Base-by-base conservation (phyloP, 1,140 invertebrate species). In the Eciton burchellii region DNA sequence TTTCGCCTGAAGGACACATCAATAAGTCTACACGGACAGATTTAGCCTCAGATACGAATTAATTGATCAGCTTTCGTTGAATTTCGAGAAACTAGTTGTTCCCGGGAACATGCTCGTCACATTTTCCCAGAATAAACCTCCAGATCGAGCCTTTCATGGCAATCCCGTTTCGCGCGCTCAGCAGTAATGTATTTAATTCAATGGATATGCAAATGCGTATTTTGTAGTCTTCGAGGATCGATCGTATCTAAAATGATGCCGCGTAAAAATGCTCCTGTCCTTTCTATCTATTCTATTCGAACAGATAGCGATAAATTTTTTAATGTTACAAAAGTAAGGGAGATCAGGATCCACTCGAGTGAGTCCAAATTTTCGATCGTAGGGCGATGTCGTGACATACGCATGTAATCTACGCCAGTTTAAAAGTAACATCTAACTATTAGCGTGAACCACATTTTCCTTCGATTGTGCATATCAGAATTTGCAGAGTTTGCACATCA, bases 61-160 rank as follows among this genome's bases (percentile, higher is more conserved):
- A 57, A 72, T 29, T 29, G 16, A 60, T 11, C 47, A 12, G 11
- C 19, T 43, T 60, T 60, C 6, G 43, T n/a, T 47, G 26, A 0
- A 60, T 60, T n/a, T 45, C 14, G 21, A 49, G 12, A 24, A 74
- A 60, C 57, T 26, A 21, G 43, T 2, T 0, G 2, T 43, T 19
- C 9, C 21, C 14, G 3, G 19, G 4, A 59, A 26, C 9, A 26
- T 41, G 19, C 43, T 14, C 12, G 9, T 24, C 14, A 41, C 2
- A 72, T 62, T 49, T 49, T 74, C 14, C 1, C 43, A 2, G 26
- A 74, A 63, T 74, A 63, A 74, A 49, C 14, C 63, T 76, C 29
- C 52, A 54, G 49, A 63, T 76, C 0, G 14, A 76, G 14, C 1
- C 5, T 8, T 14, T 47, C 26, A 19, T 29, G 0, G 12, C 63